These are phyloP conservation scores for Synergus japonicus DNA, from an alignment of 2,888 invertebrate species.

Conservation along the genomic window DNA sequence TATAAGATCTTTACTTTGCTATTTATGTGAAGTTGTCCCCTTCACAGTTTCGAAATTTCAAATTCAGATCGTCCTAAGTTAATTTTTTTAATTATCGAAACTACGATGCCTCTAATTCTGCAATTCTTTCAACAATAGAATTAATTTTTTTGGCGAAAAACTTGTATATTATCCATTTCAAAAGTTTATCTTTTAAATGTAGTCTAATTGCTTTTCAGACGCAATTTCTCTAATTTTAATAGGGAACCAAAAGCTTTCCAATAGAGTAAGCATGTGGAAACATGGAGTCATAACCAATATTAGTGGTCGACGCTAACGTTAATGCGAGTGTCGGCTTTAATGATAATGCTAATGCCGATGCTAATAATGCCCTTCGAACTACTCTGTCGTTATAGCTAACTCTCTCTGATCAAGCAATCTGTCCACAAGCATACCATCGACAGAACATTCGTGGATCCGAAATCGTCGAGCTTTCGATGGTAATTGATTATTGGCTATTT, in stretches of 20 bases:
- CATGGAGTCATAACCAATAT: conserved; percentile 43
- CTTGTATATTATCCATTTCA: neutral
- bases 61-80: neutral
- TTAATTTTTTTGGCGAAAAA: neutral
- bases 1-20: neutral
- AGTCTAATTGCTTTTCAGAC: no score
- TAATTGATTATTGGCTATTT: conserved; percentile 70
- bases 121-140: no score
- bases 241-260: conserved; percentile 16
- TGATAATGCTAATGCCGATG: conserved; percentile 71
- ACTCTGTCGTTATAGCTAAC: conserved; percentile 29
- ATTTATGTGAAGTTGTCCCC: neutral
- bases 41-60: neutral
- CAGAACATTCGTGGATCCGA: conserved; percentile 9
- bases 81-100: neutral
- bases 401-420: conserved; percentile 38
- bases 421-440: conserved; percentile 20
- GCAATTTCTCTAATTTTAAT: conserved; percentile 1
- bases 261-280: conserved; percentile 38
- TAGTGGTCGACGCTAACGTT: conserved; percentile 48
- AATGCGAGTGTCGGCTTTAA: conserved; percentile 58
- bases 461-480: conserved; percentile 28
- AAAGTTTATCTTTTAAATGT: no score
- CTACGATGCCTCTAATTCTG: no score
- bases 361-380: conserved; percentile 55